Percentiles rank a stretch among this genome's conserved stretches.
phyloP scores from a whole-genome alignment of 2,888 invertebrate species.

The Seladonia tumulorum region DNA sequence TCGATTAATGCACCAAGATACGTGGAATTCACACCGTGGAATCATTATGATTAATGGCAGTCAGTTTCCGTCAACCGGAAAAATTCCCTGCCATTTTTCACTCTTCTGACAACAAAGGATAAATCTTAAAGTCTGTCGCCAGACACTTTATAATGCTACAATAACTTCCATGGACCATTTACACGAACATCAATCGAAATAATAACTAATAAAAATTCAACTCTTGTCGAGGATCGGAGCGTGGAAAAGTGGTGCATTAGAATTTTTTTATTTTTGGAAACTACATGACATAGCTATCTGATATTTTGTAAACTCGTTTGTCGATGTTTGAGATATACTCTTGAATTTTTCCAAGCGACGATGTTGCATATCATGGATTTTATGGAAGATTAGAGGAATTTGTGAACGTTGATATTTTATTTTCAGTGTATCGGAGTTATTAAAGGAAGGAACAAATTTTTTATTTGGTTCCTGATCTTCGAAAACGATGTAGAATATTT shows the following conservation, averaged over 20 bases:
- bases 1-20: constrained; percentile 6
- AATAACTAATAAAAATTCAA: not conserved
- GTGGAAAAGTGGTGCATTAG: not conserved
- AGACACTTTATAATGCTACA: not conserved
- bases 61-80: not conserved
- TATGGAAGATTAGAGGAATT: not conserved
- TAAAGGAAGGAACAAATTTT: not conserved
- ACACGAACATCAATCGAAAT: not conserved
- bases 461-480: too few relatives aligned
- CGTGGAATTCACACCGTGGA: not conserved
- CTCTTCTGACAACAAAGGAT: not conserved
- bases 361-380: not conserved
- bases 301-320: not conserved
- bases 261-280: not conserved
- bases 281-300: not conserved
- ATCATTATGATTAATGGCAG: constrained; percentile 25
- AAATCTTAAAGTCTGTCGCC: not conserved
- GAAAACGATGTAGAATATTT: not conserved
- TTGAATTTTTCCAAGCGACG: not conserved
- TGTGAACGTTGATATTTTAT: too few relatives aligned
- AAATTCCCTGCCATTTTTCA: not conserved
- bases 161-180: not conserved
- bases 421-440: too few relatives aligned
- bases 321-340: not conserved
- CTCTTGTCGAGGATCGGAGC: not conserved